A percentile compares a stretch with the other conserved stretches of the same genome.
Conservation (phyloP, 2,797 vertebrate species). For the Uromys caudimaculatus region DNA sequence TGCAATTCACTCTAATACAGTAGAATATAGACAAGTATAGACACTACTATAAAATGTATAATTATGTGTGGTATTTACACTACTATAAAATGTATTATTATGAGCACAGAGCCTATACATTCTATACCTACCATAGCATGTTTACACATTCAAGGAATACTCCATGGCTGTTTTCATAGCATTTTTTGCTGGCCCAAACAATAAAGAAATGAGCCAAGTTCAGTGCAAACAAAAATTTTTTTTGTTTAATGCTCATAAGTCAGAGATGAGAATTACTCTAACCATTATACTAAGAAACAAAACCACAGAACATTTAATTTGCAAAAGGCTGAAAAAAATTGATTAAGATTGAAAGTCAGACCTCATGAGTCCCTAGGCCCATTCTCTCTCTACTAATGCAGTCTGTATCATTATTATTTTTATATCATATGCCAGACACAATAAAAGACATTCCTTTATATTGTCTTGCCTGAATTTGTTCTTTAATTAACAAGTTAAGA, state of each 20-base stretch:
- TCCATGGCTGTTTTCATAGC: neutral
- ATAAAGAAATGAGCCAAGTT: neutral
- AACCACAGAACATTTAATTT: conserved; percentile 13
- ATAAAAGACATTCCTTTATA: conserved; percentile 8
- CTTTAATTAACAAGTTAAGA: conserved; percentile 22
- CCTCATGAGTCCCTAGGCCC: neutral
- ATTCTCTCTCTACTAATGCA: neutral
- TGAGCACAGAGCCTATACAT: neutral
- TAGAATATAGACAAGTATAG: neutral
- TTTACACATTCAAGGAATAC: neutral
- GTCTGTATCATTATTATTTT: neutral
- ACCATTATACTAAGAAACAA: neutral
- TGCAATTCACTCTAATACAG: neutral
- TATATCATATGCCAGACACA: neutral
- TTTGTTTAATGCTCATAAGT: conserved; percentile 20
- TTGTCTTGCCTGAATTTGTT: neutral
- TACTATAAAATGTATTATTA: neutral
- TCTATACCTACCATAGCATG: neutral
- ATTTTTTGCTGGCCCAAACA: conserved; percentile 29
- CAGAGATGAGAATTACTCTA: neutral
- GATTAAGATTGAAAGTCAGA: neutral
- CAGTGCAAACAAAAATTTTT: neutral
- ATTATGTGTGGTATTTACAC: neutral
- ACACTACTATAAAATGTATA: neutral
- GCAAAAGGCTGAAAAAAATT: neutral